Evolutionary conservation across 1,140 invertebrate species (phyloP).

Genomic region (Drosophila mayri): DNA sequence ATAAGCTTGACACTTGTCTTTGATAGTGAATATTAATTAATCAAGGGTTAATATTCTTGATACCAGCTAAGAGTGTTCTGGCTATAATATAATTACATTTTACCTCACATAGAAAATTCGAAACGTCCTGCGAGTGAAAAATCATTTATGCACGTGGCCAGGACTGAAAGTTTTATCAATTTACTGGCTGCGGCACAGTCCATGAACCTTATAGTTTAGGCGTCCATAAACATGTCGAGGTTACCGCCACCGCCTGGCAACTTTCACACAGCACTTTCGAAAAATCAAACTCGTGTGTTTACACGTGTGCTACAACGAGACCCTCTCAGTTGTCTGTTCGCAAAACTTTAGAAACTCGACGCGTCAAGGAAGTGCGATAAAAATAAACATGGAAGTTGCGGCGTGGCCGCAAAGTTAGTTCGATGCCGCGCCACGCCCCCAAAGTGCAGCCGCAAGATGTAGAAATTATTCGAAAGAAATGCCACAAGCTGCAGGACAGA

Average conservation of each 20-base stretch:
- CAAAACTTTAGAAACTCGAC: slow-evolving; percentile 52
- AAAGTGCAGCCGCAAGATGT: slow-evolving; percentile 10
- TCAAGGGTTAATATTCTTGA: background rate
- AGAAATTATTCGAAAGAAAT: slow-evolving; percentile 25
- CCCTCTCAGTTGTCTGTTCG: slow-evolving; percentile 28
- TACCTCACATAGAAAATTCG: background rate
- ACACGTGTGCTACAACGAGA: slow-evolving; percentile 18
- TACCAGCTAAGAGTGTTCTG: background rate
- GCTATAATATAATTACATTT: background rate
- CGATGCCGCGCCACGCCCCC: background rate
- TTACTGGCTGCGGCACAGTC: slow-evolving; percentile 29
- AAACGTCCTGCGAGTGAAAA: too few species aligned
- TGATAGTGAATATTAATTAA: background rate
- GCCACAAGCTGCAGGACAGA: slow-evolving; percentile 24
- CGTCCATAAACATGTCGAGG: slow-evolving; percentile 46
- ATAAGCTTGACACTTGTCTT: background rate
- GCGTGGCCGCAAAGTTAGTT: slow-evolving; percentile 9
- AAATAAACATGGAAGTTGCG: slow-evolving; percentile 60
- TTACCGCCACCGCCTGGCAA: slow-evolving; percentile 47
- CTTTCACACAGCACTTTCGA: slow-evolving; percentile 52
- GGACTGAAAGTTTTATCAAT: slow-evolving; percentile 48
- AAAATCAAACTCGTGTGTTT: slow-evolving; percentile 54
- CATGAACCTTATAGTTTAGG: slow-evolving; percentile 41
- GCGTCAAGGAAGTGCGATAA: slow-evolving; percentile 64
- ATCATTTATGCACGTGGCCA: slow-evolving; percentile 25